phyloP scores from a whole-genome alignment of 2,113 vertebrate species.

The Sylvia atricapilla region DNA sequence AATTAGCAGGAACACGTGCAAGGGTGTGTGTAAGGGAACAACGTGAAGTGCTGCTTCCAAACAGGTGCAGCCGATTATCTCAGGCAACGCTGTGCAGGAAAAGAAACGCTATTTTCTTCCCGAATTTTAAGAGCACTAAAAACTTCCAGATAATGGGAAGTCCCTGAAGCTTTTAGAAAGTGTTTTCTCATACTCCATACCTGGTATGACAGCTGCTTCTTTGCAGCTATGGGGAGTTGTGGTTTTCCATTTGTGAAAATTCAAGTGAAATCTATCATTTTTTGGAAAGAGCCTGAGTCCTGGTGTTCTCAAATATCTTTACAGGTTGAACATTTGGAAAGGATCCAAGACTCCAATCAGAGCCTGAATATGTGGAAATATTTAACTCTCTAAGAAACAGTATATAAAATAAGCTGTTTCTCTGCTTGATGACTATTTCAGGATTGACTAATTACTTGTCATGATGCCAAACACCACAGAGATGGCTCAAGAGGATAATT shows the following conservation, averaged over 20 bases:
- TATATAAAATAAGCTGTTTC: slow-evolving; percentile 69
- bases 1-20: slow-evolving; percentile 63
- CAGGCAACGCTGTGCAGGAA: slow-evolving; percentile 26
- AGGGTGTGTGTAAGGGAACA: slow-evolving; percentile 41
- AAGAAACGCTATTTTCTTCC: slow-evolving; percentile 28
- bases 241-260: slow-evolving; percentile 74
- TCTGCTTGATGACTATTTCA: slow-evolving; percentile 69
- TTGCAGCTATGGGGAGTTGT: slow-evolving; percentile 66
- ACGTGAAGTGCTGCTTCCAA: slow-evolving; percentile 45
- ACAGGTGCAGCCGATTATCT: slow-evolving; percentile 73
- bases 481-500: slow-evolving; percentile 63
- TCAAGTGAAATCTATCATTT: slow-evolving; percentile 72
- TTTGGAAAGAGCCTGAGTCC: slow-evolving; percentile 56
- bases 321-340: slow-evolving; percentile 73
- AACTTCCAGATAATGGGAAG: slow-evolving; percentile 72
- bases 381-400: slow-evolving; percentile 73
- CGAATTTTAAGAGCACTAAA: slow-evolving; percentile 68
- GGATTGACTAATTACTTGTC: slow-evolving; percentile 71
- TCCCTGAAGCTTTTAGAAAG: slow-evolving; percentile 69
- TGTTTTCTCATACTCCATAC: slow-evolving; percentile 68
- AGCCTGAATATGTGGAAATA: slow-evolving; percentile 66
- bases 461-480: slow-evolving; percentile 54
- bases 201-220: slow-evolving; percentile 71
- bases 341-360: slow-evolving; percentile 69
- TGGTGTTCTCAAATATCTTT: slow-evolving; percentile 75